phyloP scores from a whole-genome alignment of 2,797 vertebrate genomes.

The Silurus aristotelis region DNA sequence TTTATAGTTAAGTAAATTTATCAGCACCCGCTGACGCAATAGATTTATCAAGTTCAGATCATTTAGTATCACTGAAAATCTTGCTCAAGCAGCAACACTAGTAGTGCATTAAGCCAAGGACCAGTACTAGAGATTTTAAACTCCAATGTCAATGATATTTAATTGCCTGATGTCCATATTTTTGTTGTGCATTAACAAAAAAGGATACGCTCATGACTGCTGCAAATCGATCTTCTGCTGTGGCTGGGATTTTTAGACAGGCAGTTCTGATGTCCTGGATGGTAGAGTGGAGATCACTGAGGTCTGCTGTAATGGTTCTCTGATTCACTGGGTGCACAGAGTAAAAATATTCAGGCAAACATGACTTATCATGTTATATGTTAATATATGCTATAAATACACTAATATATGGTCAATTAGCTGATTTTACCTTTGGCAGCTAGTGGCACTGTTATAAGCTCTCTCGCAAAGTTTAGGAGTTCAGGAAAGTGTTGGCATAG shows the following conservation, averaged over 20 bases:
- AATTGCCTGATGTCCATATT: background rate
- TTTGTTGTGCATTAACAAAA: conserved; percentile 30
- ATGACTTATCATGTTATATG: background rate
- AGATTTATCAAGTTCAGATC: background rate
- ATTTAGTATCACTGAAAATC: background rate
- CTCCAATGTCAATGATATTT: background rate
- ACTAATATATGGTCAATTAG: too few species aligned
- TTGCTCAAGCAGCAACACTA: background rate
- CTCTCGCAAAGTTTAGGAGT: conserved; percentile 92
- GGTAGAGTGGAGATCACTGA: conserved; percentile 88
- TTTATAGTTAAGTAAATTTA: background rate
- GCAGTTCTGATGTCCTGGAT: conserved; percentile 88
- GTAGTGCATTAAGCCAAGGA: background rate
- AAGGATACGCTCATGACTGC: conserved; percentile 90
- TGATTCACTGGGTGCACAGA: conserved; percentile 83
- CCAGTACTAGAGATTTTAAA: background rate
- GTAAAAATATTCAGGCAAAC: conserved; percentile 4
- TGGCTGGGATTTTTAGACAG: conserved; percentile 84
- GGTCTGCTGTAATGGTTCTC: conserved; percentile 84
- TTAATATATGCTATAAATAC: background rate
- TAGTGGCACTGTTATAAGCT: conserved; percentile 89
- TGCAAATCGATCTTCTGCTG: conserved; percentile 87
- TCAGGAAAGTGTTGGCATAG: conserved; percentile 97
- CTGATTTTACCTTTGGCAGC: conserved; percentile 90
- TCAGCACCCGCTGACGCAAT: too few species aligned